These are phyloP conservation scores for Zaprionus kolodkinae DNA, from an alignment of 1,140 invertebrate species.

Conservation along the genomic window DNA sequence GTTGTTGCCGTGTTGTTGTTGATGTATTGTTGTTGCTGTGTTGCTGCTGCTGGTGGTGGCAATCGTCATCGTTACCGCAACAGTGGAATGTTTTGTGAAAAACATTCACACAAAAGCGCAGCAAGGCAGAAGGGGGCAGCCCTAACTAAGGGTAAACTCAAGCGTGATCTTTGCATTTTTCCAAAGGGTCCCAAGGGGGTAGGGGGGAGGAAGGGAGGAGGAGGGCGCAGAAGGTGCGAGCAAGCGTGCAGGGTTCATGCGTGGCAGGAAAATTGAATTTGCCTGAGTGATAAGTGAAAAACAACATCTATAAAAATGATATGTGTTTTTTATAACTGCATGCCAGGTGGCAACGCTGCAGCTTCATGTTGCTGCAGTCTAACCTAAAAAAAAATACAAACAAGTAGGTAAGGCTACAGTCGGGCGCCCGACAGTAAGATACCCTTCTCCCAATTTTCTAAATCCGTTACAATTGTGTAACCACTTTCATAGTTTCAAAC, in stretches of 20 bases:
- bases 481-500: too few species aligned
- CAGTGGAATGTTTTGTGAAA: constrained; percentile 78
- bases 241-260: constrained; percentile 56
- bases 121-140: constrained; percentile 9
- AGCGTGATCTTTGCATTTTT: constrained; percentile 70
- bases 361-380: background rate
- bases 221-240: too few species aligned
- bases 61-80: constrained; percentile 81
- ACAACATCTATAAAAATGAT: too few species aligned
- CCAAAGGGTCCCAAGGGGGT: background rate
- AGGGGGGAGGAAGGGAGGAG: background rate
- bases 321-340: background rate
- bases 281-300: background rate
- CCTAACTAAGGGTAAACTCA: constrained; percentile 57
- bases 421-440: too few species aligned
- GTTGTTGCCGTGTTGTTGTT: constrained; percentile 47
- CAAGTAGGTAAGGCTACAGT: too few species aligned
- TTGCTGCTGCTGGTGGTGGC: constrained; percentile 33
- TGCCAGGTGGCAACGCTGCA: background rate
- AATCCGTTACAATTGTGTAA: too few species aligned
- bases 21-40: constrained; percentile 59
- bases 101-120: constrained; percentile 77
- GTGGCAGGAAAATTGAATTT: constrained; percentile 1
- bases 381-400: too few species aligned
- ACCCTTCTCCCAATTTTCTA: too few species aligned